A percentile compares a stretch with the other conserved stretches of the same genome.
Evolutionary conservation across 2,797 vertebrate species (phyloP).

Genomic region (Acipenser transmontanus): DNA sequence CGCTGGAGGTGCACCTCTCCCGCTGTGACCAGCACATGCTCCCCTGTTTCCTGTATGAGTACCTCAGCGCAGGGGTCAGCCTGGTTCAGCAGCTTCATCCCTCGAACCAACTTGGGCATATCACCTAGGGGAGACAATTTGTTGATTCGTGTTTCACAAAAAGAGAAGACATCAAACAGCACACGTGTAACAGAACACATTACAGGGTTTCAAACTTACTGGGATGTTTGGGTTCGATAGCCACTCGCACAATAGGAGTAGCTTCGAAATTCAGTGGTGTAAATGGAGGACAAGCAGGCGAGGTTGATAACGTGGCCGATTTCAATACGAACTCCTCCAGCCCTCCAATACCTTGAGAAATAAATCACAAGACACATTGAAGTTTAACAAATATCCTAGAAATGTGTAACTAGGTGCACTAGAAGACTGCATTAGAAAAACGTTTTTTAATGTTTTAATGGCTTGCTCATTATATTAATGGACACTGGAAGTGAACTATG

Average conservation of each 20-base stretch:
- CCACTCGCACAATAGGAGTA: slow-evolving; percentile 86
- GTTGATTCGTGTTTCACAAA: too few relatives aligned
- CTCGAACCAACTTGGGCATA: slow-evolving; percentile 86
- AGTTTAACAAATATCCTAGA: neutral
- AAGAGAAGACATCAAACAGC: too few relatives aligned
- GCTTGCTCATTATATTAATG: slow-evolving; percentile 11
- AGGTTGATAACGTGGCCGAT: slow-evolving; percentile 82
- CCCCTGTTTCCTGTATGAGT: slow-evolving; percentile 92
- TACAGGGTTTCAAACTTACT: slow-evolving; percentile 60
- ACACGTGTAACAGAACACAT: neutral
- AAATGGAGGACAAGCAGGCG: slow-evolving; percentile 80
- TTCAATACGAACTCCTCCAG: slow-evolving; percentile 84
- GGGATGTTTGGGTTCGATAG: slow-evolving; percentile 87
- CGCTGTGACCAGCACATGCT: slow-evolving; percentile 90
- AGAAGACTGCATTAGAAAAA: neutral
- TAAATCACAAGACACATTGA: slow-evolving; percentile 4
- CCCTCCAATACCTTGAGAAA: slow-evolving; percentile 76
- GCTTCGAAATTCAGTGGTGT: slow-evolving; percentile 87
- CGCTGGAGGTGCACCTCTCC: slow-evolving; percentile 95
- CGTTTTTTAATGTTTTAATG: slow-evolving; percentile 1
- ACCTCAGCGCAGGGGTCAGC: slow-evolving; percentile 92
- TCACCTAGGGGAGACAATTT: slow-evolving; percentile 60
- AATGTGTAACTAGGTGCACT: neutral
- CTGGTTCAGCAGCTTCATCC: slow-evolving; percentile 94
- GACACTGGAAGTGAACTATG: neutral